Evolutionary conservation across 1,140 invertebrate genomes (phyloP).

Genomic region (Aphelinus atriplicis): DNA sequence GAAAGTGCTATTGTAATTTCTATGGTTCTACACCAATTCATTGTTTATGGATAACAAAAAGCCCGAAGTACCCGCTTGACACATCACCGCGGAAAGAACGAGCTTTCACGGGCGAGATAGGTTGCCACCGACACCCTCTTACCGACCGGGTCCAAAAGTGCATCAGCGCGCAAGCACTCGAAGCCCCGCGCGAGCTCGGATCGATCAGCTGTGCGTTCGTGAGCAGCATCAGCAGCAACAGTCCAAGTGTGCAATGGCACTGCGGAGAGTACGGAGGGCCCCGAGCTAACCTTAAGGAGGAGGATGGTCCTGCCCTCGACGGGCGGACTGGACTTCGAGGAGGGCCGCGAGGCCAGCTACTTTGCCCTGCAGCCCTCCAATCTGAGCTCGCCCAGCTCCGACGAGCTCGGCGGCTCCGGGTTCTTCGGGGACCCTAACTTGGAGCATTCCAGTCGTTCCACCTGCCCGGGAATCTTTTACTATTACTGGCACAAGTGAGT

Average conservation of each 20-base stretch:
- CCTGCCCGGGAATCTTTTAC: slow-evolving; percentile 16
- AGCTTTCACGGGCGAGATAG: no score
- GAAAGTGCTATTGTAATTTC: no score
- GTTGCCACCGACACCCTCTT: no score
- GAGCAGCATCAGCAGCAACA: background rate
- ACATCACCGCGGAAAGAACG: no score
- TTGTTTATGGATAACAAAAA: no score
- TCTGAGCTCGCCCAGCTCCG: slow-evolving; percentile 28
- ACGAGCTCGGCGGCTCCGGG: background rate
- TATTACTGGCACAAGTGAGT: slow-evolving; percentile 48
- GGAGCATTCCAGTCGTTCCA: background rate
- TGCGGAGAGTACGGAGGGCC: background rate
- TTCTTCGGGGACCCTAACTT: slow-evolving; percentile 6
- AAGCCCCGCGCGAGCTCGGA: slow-evolving; percentile 42
- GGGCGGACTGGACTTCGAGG: slow-evolving; percentile 23
- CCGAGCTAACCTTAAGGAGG: no score
- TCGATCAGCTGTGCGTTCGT: slow-evolving; percentile 39
- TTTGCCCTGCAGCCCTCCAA: slow-evolving; percentile 20
- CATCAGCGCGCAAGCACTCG: background rate
- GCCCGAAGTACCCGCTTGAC: no score
- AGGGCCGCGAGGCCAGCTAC: slow-evolving; percentile 6
- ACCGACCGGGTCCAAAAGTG: no score
- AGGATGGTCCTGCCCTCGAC: slow-evolving; percentile 33
- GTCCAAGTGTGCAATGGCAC: background rate
- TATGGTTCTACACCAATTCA: no score